Evolutionary conservation across 2,888 invertebrate species (phyloP).

Genomic region (Eugnorisma glareosa): DNA sequence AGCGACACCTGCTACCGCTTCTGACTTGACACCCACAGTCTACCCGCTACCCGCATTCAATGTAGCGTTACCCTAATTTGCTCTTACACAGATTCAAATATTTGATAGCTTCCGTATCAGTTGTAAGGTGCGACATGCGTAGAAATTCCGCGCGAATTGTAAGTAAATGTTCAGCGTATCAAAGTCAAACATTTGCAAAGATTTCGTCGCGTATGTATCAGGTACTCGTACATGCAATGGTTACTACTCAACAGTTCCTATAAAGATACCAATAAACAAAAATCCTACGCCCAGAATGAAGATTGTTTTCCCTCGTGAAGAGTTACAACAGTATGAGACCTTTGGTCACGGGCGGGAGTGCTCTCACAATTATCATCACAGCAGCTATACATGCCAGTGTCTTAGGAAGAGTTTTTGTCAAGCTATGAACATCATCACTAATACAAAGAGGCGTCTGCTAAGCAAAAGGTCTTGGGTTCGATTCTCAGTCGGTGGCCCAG

Average conservation of each 20-base stretch:
- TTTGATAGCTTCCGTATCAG: constrained; percentile 28
- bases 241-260: not conserved
- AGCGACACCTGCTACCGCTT: not conserved
- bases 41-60: not conserved
- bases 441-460: not conserved
- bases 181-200: not conserved
- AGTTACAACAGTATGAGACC: not conserved
- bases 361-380: too few species aligned
- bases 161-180: not conserved
- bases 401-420: not conserved
- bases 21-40: not conserved
- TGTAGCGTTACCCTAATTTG: not conserved
- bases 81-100: constrained; percentile 7
- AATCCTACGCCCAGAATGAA: not conserved
- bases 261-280: not conserved
- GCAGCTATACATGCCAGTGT: not conserved
- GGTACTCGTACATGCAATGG: too few species aligned
- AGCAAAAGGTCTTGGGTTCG: not conserved
- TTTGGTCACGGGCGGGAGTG: not conserved
- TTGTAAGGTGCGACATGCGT: constrained; percentile 22
- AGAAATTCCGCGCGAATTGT: not conserved
- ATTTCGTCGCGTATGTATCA: not conserved
- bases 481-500: not conserved
- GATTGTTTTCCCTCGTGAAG: not conserved
- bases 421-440: not conserved